Evolutionary conservation across 2,113 vertebrate species (phyloP).

Genomic region (Eidolon helvum): DNA sequence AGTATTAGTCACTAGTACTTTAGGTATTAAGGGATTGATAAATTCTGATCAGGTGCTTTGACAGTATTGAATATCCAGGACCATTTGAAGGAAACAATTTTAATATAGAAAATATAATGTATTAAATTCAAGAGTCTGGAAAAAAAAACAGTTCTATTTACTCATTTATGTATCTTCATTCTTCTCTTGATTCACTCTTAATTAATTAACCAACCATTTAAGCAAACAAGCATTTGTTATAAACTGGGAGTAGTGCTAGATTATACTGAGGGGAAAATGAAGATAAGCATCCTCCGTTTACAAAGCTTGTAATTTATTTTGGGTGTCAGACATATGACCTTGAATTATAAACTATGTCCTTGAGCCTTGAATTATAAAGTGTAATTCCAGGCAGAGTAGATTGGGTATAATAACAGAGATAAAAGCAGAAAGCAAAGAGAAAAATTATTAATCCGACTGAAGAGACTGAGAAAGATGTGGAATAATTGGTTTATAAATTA

Average conservation of each 20-base stretch:
- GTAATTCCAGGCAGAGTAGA: constrained; percentile 25
- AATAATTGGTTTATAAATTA: background rate
- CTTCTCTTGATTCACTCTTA: background rate
- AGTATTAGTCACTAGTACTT: background rate
- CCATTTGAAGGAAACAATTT: background rate
- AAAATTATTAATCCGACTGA: background rate
- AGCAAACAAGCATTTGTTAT: background rate
- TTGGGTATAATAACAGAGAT: background rate
- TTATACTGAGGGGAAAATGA: background rate
- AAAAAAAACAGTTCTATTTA: background rate
- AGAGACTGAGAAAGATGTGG: background rate
- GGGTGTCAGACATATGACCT: background rate
- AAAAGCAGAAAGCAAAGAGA: background rate
- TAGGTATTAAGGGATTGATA: background rate
- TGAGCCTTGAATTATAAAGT: background rate
- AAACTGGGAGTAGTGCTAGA: background rate
- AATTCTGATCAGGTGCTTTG: background rate
- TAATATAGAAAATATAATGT: background rate
- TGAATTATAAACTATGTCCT: constrained; percentile 27
- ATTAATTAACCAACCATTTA: background rate
- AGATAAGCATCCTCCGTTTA: background rate
- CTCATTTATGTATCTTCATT: background rate
- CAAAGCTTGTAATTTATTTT: background rate
- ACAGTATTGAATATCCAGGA: background rate
- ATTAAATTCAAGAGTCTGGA: background rate